Evolutionary conservation across 2,113 vertebrate genomes (phyloP).

Genomic region (Pangasianodon hypophthalmus): DNA sequence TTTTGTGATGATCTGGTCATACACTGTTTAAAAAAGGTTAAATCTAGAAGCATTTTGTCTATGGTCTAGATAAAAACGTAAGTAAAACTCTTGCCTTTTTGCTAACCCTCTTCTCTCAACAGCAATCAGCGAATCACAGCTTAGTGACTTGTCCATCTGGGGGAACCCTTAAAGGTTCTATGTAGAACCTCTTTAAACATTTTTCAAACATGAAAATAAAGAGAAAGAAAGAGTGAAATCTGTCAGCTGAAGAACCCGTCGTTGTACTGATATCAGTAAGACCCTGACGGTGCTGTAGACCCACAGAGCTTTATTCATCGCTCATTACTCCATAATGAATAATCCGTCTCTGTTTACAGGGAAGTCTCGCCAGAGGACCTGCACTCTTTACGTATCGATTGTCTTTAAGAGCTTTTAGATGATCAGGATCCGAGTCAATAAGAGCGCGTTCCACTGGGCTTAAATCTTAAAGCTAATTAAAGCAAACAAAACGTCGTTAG

Average conservation of each 20-base stretch:
- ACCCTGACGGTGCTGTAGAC: not conserved
- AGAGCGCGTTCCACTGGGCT: not conserved
- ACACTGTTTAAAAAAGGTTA: no score
- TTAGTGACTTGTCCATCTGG: not conserved
- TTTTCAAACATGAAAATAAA: not conserved
- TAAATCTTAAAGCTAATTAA: slow-evolving; percentile 33
- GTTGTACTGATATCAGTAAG: not conserved
- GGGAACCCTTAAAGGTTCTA: not conserved
- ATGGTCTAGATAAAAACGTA: not conserved
- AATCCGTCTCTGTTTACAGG: not conserved
- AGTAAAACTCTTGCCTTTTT: not conserved
- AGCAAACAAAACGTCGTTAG: not conserved
- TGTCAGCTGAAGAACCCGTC: not conserved
- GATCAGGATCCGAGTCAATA: slow-evolving; percentile 13
- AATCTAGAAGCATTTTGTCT: not conserved
- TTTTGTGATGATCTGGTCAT: no score
- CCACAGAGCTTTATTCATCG: not conserved
- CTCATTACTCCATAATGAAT: not conserved
- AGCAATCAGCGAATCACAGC: not conserved
- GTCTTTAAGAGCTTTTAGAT: slow-evolving; percentile 3
- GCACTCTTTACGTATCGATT: not conserved
- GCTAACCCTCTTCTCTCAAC: no score
- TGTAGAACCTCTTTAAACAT: not conserved
- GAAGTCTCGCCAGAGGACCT: not conserved
- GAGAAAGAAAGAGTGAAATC: not conserved